Evolutionary conservation across 2,113 vertebrate species (phyloP), one percentile per base, ranked within the genome.

Genomic region (Agelaius phoeniceus): DNA sequence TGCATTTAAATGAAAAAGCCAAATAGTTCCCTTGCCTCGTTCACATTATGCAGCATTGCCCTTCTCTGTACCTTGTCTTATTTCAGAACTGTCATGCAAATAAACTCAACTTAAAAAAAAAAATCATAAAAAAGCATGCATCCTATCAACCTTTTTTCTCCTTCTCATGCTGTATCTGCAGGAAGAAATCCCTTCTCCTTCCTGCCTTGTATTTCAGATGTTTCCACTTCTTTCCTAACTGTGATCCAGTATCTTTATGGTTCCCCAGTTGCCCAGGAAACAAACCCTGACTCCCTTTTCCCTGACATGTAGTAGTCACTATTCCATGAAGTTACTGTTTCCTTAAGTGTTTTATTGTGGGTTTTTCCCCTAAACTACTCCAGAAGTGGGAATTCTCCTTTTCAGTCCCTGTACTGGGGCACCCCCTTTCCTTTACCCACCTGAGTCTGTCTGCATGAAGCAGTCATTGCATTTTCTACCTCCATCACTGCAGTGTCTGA

Each of bases 21-120:
- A 80, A 91, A 79, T 61, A 72, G 35, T 68, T 94, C 52, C 59
- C 61, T 89, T 90, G 71, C 75, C 51, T 93, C 3, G 0, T 74
- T 79, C 89, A 71, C 93, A 95, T 97, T 95, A 95, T 96, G 66
- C 93, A 96, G 89, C 58, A 85, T 95, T 94, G 91, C 74, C 87
- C 94, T 97, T 96, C 91, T 85, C 83, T 93, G 90, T 96, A 93
- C 87, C 93, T 93, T 43, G 82, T 86, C 59, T 74, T 89, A 7
- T 80, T 91, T 94, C 94, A 86, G 82, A 97, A 39, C 84, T 95
- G 73, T 89, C 77, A 87, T 76, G 73, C 87, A 96, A 94, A 97
- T 43, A 89, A 93, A 58, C 37, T 33, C 46, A 80, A 51, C 74
- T 48, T 37, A 3, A 52, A 51, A 68, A 33, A 66, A 71, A 68